Percentiles rank a stretch among this genome's conserved stretches.
Conservation (phyloP, 2,797 vertebrate genomes). For the Moxostoma hubbsi region DNA sequence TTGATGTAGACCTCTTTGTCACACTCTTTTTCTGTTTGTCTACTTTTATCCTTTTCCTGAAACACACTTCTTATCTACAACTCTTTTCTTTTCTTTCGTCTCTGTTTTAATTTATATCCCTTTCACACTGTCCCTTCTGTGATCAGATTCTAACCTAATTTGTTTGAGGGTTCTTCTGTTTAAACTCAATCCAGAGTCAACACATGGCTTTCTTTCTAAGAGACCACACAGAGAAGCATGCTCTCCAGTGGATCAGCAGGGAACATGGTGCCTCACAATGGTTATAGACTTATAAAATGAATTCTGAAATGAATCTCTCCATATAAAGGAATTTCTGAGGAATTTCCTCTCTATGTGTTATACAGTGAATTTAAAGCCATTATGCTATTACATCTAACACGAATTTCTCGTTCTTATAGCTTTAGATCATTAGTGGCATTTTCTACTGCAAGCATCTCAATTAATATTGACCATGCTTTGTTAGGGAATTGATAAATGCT, state of each 20-base stretch:
- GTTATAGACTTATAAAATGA: background rate
- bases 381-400: constrained; percentile 4
- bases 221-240: constrained; percentile 18
- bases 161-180: constrained; percentile 4
- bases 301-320: background rate
- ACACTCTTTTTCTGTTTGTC: background rate
- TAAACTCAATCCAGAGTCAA: constrained; percentile 29
- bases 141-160: constrained; percentile 32
- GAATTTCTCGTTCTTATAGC: no score
- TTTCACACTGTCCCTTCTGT: constrained; percentile 17
- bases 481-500: no score
- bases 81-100: background rate
- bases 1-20: background rate
- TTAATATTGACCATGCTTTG: no score
- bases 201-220: background rate
- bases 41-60: background rate
- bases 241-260: background rate
- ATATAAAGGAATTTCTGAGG: constrained; percentile 19
- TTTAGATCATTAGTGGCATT: no score
- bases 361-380: background rate
- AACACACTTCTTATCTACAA: constrained; percentile 9
- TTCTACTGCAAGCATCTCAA: no score
- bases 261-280: constrained; percentile 15
- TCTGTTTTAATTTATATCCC: constrained; percentile 35
- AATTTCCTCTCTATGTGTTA: background rate